Percentiles rank a stretch among this genome's conserved stretches.
Evolutionary conservation across 2,113 vertebrate genomes (phyloP).

Genomic region (Gobius niger): DNA sequence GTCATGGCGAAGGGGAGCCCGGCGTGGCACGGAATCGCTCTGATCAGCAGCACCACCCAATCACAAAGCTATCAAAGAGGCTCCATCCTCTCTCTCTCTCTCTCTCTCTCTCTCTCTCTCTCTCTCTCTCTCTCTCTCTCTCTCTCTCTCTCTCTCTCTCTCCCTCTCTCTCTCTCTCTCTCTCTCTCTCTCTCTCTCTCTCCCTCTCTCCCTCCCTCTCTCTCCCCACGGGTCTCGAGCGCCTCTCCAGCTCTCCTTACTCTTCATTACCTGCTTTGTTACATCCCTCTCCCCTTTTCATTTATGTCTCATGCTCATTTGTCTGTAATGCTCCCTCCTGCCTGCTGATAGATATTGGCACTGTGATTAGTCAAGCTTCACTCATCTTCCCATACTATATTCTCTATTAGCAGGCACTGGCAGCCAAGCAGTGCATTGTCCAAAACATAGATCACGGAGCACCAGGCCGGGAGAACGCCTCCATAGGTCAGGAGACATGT

Average conservation of each 20-base stretch:
- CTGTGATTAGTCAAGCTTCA: slow-evolving; percentile 72
- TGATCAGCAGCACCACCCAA: slow-evolving; percentile 70
- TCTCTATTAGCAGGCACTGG: slow-evolving; percentile 63
- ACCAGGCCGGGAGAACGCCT: too few species aligned
- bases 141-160: slow-evolving; percentile 24
- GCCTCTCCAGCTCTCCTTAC: slow-evolving; percentile 23
- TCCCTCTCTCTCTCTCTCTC: slow-evolving; percentile 9
- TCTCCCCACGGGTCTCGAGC: slow-evolving; percentile 48
- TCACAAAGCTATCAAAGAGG: slow-evolving; percentile 70
- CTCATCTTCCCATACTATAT: slow-evolving; percentile 69
- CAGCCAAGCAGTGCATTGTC: slow-evolving; percentile 48
- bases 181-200: not conserved
- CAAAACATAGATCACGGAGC: slow-evolving; percentile 8
- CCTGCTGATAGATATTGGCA: slow-evolving; percentile 69
- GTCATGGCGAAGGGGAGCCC: slow-evolving; percentile 49
- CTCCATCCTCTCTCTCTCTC: slow-evolving; percentile 39
- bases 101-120: slow-evolving; percentile 30
- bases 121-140: too few species aligned
- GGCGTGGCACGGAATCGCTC: slow-evolving; percentile 65
- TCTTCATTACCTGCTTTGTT: slow-evolving; percentile 16
- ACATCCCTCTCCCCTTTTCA: slow-evolving; percentile 33
- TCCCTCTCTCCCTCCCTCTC: slow-evolving; percentile 27
- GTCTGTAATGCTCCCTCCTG: slow-evolving; percentile 53
- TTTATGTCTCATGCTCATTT: slow-evolving; percentile 38
- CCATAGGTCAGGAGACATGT: not conserved